Base-by-base conservation (phyloP, 2,797 vertebrate species). In the Limosa lapponica region DNA sequence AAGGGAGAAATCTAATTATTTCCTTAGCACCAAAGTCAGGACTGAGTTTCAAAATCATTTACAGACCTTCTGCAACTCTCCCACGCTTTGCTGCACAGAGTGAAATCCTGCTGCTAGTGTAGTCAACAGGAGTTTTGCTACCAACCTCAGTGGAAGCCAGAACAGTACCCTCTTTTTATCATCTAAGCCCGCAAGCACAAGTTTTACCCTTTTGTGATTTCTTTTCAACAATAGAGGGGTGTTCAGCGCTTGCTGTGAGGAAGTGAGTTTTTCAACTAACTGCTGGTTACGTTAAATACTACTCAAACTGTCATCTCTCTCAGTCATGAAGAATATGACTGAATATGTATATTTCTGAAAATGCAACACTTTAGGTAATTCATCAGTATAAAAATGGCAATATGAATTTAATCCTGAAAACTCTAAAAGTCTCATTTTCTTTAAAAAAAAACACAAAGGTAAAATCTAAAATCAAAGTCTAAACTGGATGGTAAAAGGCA, bases 371-470 rank as follows among this genome's bases (percentile, higher is more conserved):
- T 90, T 24, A 91, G 71, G 52, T 69, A 83, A 89, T 74, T 87
- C 20, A 71, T 75, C 73, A 91, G 64, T 49, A 79, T 27, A 72
- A 92, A 89, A 91, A 72, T 4, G 11, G 39, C 78, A 95, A 61
- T 25, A 37, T 8, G 13, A 43, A 89, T 92, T 91, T 79, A 92
- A 96, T 81, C 79, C 48, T 37, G 28, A 79, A 71, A 86, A 59
- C 25, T 83, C 57, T 24, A 16, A 41, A 64, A 58, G 71, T 67
- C 48, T 87, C 11, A 19, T 75, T 85, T 64, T 84, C 82, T 94
- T 90, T 72, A 61, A 87, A 87, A 90, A 51, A 93, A 92, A 89
- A 43, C 71, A 93, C 48, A 87, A 66, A 95, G 84, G 93, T 83
- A 81, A 96, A 75, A 65, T 52, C 61, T 91, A 54, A 83, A 95